Base-by-base conservation (phyloP, 2,888 invertebrate genomes). In the Conus canariensis region DNA sequence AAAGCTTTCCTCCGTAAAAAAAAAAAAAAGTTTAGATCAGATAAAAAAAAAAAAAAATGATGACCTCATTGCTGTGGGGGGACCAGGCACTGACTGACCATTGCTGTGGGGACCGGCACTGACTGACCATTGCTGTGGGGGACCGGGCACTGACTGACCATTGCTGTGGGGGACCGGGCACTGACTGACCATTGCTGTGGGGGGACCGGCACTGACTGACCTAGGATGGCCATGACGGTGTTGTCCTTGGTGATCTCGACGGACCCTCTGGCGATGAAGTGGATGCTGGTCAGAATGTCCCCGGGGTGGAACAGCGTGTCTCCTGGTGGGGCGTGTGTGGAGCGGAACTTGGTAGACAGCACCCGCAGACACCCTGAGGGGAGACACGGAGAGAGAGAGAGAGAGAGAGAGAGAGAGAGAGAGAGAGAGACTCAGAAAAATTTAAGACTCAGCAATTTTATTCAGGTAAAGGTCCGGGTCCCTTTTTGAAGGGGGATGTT, bases 231-330 rank as follows among this genome's bases (percentile, higher is more conserved):
- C 95, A 96, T 95, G 59, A 96, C 95, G 0, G 94, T 94, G 89
- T 96, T 95, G 74, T 95, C 96, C 90, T 96, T 95, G 30, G 95
- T 92, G 22, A 96, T 95, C 91, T 96, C 96, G 70, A 96, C 93
- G 12, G 96, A 96, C 12, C 96, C 96, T 12, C 96, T 92, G 14
- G 96, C 96, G 67, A 96, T 95, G 93, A 96, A 96, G 92, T 96
- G 96, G 25, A 96, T 95, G 70, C 95, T 94, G 25, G 95, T 95
- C 88, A 96, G 92, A 85, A 96, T 95, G 91, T 96, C 96, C 8
- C 96, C 96, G 60, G 96, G 96, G 92, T 96, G 96, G 90, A 96
- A 95, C 67, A 96, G 91, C 0, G 96, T 96, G 92, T 96, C 96
- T 0, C 96, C 96, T 56, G 96, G 96, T 1, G 96, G 96, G 88